Evolutionary conservation across 1,140 invertebrate genomes (phyloP), one percentile per base, ranked within the genome.

Genomic region (Achroia grisella): DNA sequence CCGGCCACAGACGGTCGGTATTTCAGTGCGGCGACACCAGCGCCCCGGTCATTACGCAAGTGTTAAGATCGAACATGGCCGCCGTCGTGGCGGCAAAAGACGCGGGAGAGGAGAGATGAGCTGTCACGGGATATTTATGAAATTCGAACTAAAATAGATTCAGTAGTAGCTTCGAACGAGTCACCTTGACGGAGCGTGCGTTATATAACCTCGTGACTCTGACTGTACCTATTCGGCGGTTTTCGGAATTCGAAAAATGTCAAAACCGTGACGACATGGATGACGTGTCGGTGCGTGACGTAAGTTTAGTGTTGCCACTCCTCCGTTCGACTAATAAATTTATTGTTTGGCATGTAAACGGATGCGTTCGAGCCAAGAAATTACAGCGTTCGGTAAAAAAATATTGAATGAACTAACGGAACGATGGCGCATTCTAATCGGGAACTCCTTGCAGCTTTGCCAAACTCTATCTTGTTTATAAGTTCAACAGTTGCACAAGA

Each of bases 291-390:
- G 57, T 48, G 9, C 15, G 68, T 80, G 79, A 78, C 73, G 75
- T 59, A 48, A 44, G 51, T 59, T 65, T 56, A 61, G 73, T 71
- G 67, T 65, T 71, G 78, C 80, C 76, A 81, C 80, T 85, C 80
- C 78, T 75, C 75, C 77, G 67, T 67, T 70, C 60, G 72, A 65
- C 79, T 80, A 84, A 84, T 82, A 82, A 82, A 82, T 85, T 82
- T 85, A 85, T 85, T 82, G 80, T 85, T 85, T 85, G 80, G 80
- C 80, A 80, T 85, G 80, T 82, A 82, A 82, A 82, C 78, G 78
- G 78, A 85, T 79, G 81, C 75, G 81, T 85, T 79, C 70, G 81
- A 77, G 81, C 81, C 81, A 85, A 85, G 78, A 85, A 85, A 85
- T 82, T 82, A 82, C 81, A 78, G 63, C 69, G 80, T 84, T 84